These are phyloP conservation scores for Oryzias dopingdopingensis DNA, from an alignment of 2,797 vertebrate species.

Conservation along the genomic window DNA sequence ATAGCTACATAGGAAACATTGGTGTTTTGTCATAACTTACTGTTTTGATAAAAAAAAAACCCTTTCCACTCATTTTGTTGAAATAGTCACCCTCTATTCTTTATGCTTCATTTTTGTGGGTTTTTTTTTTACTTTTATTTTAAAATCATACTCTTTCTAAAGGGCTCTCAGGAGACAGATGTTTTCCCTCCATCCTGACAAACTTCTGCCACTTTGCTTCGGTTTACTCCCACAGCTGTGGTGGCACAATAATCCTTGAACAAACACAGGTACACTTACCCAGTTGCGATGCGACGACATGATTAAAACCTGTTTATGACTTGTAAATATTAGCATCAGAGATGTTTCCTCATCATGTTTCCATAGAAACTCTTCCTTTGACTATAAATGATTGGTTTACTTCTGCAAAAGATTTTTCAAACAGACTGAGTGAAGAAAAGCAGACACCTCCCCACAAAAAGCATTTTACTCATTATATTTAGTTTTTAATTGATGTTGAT, in stretches of 20 bases:
- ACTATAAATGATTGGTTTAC: not conserved
- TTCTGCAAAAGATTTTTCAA: not conserved
- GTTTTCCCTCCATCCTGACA: constrained; percentile 68
- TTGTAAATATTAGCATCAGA: constrained; percentile 39
- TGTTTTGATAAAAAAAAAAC: too few species aligned
- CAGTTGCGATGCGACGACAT: constrained; percentile 7
- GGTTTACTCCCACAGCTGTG: constrained; percentile 17
- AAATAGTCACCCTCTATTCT: not conserved
- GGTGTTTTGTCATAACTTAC: too few species aligned
- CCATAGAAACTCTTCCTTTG: constrained; percentile 61
- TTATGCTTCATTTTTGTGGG: not conserved
- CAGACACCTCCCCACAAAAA: not conserved
- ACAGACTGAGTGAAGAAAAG: not conserved
- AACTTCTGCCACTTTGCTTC: constrained; percentile 31
- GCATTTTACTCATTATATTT: not conserved
- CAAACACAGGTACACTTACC: not conserved
- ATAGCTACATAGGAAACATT: too few species aligned
- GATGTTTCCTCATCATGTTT: constrained; percentile 44
- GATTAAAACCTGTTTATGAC: constrained; percentile 51
- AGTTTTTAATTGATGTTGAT: not conserved
- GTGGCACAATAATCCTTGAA: constrained; percentile 10
- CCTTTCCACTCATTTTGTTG: too few species aligned
- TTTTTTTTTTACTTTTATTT: constrained; percentile 3
- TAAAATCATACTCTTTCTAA: constrained; percentile 17
- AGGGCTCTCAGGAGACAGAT: constrained; percentile 45